Conservation (phyloP, 2,797 vertebrate genomes). For the Oreortyx pictus region DNA sequence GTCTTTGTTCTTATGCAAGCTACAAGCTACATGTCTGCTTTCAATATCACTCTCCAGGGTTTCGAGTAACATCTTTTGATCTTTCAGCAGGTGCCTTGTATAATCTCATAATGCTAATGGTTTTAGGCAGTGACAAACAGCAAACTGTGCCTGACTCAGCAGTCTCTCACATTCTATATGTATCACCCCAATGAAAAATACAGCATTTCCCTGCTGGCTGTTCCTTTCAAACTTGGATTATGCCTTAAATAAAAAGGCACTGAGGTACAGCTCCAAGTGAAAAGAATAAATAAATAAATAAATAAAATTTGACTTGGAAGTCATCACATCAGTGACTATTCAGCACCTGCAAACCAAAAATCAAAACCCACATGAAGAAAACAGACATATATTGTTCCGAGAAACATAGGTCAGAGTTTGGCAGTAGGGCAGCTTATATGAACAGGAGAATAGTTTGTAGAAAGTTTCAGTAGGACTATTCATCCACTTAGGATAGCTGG, state of each 20-base stretch:
- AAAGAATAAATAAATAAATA: no score
- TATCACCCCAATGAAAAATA: slow-evolving; percentile 9
- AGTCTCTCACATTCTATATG: slow-evolving; percentile 30
- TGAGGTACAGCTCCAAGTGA: background rate
- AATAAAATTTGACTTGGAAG: background rate
- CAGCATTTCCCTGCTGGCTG: background rate
- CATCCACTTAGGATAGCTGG: background rate
- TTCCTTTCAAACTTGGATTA: background rate
- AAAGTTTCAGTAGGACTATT: background rate
- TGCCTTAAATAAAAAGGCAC: background rate
- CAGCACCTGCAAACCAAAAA: background rate
- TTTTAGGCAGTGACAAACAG: slow-evolving; percentile 32
- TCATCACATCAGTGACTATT: background rate
- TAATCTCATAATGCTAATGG: slow-evolving; percentile 36
- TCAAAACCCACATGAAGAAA: background rate
- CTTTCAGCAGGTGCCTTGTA: slow-evolving; percentile 39
- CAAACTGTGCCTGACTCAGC: slow-evolving; percentile 31
- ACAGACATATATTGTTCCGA: accelerated
- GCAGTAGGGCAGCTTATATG: background rate
- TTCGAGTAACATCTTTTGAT: slow-evolving; percentile 12
- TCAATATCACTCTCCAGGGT: background rate
- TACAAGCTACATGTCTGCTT: background rate
- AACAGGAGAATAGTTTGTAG: background rate
- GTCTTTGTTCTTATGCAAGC: background rate
- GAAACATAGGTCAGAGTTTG: background rate